phyloP scores from a whole-genome alignment of 2,797 vertebrate genomes.

The Anas bahamensis region DNA sequence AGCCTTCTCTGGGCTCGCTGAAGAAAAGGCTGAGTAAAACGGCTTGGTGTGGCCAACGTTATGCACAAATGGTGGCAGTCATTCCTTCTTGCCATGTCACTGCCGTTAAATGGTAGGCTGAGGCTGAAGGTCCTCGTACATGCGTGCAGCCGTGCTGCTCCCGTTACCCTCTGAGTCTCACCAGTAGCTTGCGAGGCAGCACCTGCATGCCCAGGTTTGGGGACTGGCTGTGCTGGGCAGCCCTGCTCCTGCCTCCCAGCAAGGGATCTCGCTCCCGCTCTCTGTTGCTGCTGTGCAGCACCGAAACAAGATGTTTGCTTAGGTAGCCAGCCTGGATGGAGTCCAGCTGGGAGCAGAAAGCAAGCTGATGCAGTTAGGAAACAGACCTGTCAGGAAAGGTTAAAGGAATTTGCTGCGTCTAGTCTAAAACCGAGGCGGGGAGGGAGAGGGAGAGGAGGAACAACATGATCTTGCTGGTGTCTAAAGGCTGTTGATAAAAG shows the following conservation, averaged over 20 bases:
- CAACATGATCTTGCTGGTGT: neutral
- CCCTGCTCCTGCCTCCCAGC: neutral
- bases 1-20: neutral
- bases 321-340: neutral
- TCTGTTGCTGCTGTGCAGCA: neutral
- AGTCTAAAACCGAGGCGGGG: neutral
- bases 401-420: neutral
- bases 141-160: neutral
- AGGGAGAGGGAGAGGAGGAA: neutral
- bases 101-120: neutral
- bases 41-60: neutral
- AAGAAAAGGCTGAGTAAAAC: neutral
- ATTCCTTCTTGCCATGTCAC: neutral
- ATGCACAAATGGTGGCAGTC: neutral
- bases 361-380: neutral
- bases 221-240: neutral
- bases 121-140: neutral
- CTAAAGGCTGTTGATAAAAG: neutral
- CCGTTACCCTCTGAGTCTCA: neutral
- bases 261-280: neutral
- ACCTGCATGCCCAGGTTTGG: neutral
- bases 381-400: neutral
- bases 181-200: neutral
- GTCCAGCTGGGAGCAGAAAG: neutral
- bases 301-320: neutral